Percentiles rank a stretch among this genome's conserved stretches.
These are phyloP conservation scores for Calonectris borealis DNA, from an alignment of 2,113 vertebrate genomes.

Conservation along the genomic window DNA sequence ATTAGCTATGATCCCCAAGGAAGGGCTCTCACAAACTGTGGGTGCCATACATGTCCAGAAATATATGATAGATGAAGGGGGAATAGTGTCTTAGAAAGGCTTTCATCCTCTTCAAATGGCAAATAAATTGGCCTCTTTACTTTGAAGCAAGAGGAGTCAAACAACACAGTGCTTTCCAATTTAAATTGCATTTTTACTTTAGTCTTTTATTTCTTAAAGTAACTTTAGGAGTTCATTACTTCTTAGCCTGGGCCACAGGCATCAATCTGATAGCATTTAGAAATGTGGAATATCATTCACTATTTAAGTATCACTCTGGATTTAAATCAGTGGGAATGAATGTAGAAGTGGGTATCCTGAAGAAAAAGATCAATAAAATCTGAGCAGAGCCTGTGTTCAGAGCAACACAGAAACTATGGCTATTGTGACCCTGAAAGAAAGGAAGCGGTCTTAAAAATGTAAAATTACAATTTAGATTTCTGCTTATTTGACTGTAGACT, in stretches of 20 bases:
- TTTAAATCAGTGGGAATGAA: constrained; percentile 3
- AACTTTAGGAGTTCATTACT: constrained; percentile 51
- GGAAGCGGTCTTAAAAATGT: background rate
- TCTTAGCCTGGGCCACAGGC: background rate
- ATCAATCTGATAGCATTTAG: constrained; percentile 37
- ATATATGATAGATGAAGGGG: constrained; percentile 7
- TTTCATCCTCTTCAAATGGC: constrained; percentile 56
- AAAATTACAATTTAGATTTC: background rate
- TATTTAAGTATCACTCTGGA: background rate
- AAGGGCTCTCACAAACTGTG: constrained; percentile 28
- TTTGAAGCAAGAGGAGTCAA: constrained; percentile 46
- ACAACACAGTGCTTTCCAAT: constrained; percentile 49
- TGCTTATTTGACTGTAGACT: background rate
- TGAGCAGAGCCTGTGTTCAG: background rate
- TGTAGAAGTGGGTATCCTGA: background rate
- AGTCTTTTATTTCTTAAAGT: constrained; percentile 48
- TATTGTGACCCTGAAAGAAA: background rate
- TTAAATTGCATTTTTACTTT: constrained; percentile 55
- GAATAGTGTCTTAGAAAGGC: background rate
- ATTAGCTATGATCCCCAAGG: constrained; percentile 15
- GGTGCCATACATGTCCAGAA: background rate
- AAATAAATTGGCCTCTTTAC: constrained; percentile 48
- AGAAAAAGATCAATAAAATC: background rate
- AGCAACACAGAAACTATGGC: background rate
- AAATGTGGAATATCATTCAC: constrained; percentile 13